phyloP scores from a whole-genome alignment of 2,113 vertebrate genomes.

The Anser cygnoides region DNA sequence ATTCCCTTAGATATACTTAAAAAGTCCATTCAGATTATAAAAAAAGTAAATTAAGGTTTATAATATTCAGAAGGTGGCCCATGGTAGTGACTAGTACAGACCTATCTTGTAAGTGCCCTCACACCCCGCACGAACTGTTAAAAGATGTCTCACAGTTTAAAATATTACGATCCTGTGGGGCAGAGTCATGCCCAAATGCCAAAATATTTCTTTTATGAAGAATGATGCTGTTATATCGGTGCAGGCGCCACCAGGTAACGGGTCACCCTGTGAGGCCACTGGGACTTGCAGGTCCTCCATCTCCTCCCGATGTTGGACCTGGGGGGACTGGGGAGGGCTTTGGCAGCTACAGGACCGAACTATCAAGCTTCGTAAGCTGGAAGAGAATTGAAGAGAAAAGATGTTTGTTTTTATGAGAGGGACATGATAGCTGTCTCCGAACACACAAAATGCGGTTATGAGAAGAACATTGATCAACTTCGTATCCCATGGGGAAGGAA shows the following conservation, averaged over 20 bases:
- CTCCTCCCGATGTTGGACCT: not conserved
- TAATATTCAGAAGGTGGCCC: conserved; percentile 66
- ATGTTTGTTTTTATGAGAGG: not conserved
- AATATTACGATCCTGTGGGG: conserved; percentile 46
- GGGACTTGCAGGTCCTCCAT: not conserved
- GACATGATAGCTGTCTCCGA: not conserved
- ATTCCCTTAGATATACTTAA: conserved; percentile 63
- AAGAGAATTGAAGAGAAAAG: not conserved
- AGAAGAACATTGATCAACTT: not conserved
- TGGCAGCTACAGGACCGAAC: not conserved
- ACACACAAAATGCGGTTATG: not conserved
- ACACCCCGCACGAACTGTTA: conserved; percentile 58
- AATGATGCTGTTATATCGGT: not conserved
- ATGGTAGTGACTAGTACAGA: conserved; percentile 56
- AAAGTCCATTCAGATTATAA: conserved; percentile 70
- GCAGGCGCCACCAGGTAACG: not conserved
- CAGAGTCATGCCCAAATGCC: conserved; percentile 20
- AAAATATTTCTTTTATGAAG: conserved; percentile 5
- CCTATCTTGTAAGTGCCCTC: conserved; percentile 57
- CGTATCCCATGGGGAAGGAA: not conserved
- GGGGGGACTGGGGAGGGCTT: not conserved
- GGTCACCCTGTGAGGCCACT: not conserved
- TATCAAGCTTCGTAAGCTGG: not conserved
- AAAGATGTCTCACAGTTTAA: conserved; percentile 48
- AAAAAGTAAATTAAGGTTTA: conserved; percentile 70